phyloP scores from a whole-genome alignment of 2,888 invertebrate genomes.

The Macrosoma leucophasiata region DNA sequence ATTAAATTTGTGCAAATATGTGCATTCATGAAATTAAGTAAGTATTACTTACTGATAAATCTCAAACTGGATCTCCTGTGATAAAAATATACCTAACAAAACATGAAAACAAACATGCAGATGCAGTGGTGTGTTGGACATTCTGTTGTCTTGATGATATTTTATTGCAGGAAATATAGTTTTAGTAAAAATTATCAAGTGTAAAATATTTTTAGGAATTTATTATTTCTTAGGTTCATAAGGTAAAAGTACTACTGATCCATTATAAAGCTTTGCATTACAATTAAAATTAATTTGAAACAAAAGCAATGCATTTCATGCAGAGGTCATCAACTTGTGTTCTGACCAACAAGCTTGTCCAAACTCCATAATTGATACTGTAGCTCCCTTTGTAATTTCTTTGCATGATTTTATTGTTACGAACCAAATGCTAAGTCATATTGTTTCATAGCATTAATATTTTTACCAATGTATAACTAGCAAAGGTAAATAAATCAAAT shows the following conservation, averaged over 20 bases:
- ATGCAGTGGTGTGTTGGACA: too few relatives aligned
- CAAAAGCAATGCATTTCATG: slow-evolving; percentile 41
- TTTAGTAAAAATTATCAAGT: slow-evolving; percentile 52
- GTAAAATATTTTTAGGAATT: slow-evolving; percentile 68
- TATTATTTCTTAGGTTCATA: slow-evolving; percentile 67
- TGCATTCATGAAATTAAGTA: too few relatives aligned
- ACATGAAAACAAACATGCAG: too few relatives aligned
- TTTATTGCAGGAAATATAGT: too few relatives aligned
- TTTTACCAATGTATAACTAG: slow-evolving; percentile 74
- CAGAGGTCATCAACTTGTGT: slow-evolving; percentile 24
- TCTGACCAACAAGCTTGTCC: slow-evolving; percentile 34
- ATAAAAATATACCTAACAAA: too few relatives aligned
- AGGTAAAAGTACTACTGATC: slow-evolving; percentile 67
- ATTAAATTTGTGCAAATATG: too few relatives aligned
- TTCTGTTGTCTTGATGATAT: too few relatives aligned
- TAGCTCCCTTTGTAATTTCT: slow-evolving; percentile 46
- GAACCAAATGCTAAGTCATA: slow-evolving; percentile 71
- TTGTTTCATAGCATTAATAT: slow-evolving; percentile 72
- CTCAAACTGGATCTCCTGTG: too few relatives aligned
- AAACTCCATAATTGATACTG: slow-evolving; percentile 34
- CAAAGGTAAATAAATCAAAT: slow-evolving; percentile 75
- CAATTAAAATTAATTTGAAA: slow-evolving; percentile 34
- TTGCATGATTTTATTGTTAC: slow-evolving; percentile 56
- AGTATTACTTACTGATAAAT: too few relatives aligned
- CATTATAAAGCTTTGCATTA: slow-evolving; percentile 55